A percentile compares a stretch with the other conserved stretches of the same genome.
Conservation (phyloP, 2,113 vertebrate species). For the Cnemophilus loriae region DNA sequence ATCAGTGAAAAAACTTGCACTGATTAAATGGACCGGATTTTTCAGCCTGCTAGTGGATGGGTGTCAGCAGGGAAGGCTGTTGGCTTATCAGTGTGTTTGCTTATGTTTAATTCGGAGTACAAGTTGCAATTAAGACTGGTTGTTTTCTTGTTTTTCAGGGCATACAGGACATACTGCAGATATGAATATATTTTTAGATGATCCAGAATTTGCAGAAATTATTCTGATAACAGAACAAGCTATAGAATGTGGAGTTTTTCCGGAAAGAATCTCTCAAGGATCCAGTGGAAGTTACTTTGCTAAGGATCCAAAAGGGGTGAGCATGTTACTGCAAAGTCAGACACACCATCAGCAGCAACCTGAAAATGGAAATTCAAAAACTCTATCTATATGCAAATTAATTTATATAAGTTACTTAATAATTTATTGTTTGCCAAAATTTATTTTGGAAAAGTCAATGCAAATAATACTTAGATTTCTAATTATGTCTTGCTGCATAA, state of each 20-base stretch:
- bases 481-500: neutral
- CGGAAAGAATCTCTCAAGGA: conserved; percentile 93
- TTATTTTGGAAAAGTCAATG: neutral
- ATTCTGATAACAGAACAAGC: conserved; percentile 87
- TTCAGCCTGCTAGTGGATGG: neutral
- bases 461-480: neutral
- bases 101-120: neutral
- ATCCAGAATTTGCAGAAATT: conserved; percentile 89
- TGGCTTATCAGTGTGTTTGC: neutral
- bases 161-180: conserved; percentile 72
- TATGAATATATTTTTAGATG: conserved; percentile 85
- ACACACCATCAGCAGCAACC: neutral
- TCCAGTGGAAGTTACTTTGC: conserved; percentile 98
- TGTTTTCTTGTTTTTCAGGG: conserved; percentile 29
- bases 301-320: conserved; percentile 92
- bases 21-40: neutral
- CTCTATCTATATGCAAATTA: neutral
- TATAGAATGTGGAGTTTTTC: conserved; percentile 85
- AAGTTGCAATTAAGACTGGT: neutral
- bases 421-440: neutral
- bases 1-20: neutral
- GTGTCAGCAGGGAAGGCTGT: neutral
- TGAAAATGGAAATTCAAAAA: neutral
- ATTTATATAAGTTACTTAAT: neutral
- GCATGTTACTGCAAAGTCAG: conserved; percentile 27